phyloP scores from a whole-genome alignment of 2,113 vertebrate genomes.

The Tyto alba region DNA sequence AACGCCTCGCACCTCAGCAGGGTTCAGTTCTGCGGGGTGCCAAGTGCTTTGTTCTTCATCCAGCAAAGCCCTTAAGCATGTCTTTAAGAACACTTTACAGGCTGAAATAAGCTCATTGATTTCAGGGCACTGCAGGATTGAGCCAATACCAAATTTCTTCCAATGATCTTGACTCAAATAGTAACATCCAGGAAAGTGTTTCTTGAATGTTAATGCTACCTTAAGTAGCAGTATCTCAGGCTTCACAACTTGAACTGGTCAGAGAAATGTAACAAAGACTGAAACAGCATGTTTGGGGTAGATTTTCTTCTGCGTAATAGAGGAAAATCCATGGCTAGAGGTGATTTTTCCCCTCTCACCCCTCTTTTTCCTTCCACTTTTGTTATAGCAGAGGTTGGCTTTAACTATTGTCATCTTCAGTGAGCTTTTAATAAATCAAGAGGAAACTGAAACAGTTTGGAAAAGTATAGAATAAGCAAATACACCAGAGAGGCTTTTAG shows the following conservation, averaged over 20 bases:
- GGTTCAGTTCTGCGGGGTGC: background rate
- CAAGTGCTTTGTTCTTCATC: slow-evolving; percentile 19
- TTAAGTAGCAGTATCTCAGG: background rate
- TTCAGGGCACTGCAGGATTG: background rate
- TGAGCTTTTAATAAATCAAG: background rate
- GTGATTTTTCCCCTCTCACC: background rate
- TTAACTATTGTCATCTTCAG: background rate
- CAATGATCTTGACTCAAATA: background rate
- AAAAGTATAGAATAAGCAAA: background rate
- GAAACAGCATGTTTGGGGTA: background rate
- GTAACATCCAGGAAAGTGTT: background rate
- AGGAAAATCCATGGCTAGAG: background rate
- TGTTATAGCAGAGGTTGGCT: background rate
- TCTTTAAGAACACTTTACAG: background rate
- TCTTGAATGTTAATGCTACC: background rate
- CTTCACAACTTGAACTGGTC: background rate
- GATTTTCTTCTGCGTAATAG: background rate
- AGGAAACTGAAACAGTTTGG: background rate
- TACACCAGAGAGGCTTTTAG: slow-evolving; percentile 7
- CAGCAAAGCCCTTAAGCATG: slow-evolving; percentile 3
- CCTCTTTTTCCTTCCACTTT: background rate
- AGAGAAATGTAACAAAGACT: background rate
- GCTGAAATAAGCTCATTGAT: background rate
- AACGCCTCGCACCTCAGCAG: background rate
- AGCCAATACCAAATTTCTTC: background rate